Base-by-base conservation (phyloP, 2,113 vertebrate species). In the Melanotaenia duboulayi region DNA sequence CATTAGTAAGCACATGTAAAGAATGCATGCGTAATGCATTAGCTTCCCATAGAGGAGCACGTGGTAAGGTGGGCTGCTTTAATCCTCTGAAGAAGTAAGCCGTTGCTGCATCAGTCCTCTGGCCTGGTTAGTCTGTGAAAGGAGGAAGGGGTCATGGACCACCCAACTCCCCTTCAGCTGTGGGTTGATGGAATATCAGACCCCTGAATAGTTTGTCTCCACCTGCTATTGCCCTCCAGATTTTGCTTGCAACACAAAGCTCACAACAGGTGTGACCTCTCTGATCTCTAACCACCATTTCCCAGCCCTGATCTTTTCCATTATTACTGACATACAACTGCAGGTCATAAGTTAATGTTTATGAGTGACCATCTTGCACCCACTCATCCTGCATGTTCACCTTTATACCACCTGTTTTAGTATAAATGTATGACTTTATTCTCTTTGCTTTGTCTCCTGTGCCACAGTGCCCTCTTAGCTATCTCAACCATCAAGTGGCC, bases 161-260 rank as follows among this genome's bases (percentile, higher is more conserved):
- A 89, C 88, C 86, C 82, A 16, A 50, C 74, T 66, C 57, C 76
- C 25, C 44, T 13, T 85, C 88, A 88, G 80, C 86, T 88, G 84
- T 55, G 73, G 63, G 50, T 14, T 44, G 80, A 77, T 51, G 62
- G 28, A 69, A 64, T 24, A 50, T 65, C 61, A 57, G 74, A 73
- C 73, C 85, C 59, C 67, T 2, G 6, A 23, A 1, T 57, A 22
- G 66, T 75, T 55, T 6, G 5, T 22, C 67, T 86, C 74, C 91
- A 85, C 84, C 87, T 91, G 83, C 85, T 79, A 19, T 62, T 7
- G 19, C 70, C 66, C 73, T 61, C 58, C 39, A 9, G 19, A 35
- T 54, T 28, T 66, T 3, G 40, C 57, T 75, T 69, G 74, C 69
- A 62, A 60, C 67, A 55, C 59, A 50, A 28, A 73, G 71, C 49